phyloP scores from a whole-genome alignment of 1,140 invertebrate genomes.

The Drosophila sproati region DNA sequence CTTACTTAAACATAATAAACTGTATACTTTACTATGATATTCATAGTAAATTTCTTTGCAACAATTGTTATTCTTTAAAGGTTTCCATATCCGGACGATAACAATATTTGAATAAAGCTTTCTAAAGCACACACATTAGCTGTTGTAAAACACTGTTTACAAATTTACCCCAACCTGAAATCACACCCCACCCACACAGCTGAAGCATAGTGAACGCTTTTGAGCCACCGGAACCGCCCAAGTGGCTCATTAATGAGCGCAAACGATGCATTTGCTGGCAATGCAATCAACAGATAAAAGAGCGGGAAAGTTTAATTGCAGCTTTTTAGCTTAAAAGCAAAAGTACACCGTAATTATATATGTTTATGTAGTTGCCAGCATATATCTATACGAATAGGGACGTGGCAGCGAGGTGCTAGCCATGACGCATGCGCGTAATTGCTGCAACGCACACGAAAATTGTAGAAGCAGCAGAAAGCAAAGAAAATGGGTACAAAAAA shows the following conservation, averaged over 20 bases:
- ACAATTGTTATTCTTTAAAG: no score
- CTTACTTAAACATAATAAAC: no score
- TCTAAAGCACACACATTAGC: no score
- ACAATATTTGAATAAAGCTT: no score
- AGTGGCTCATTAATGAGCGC: slow-evolving; percentile 53
- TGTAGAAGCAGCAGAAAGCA: neutral
- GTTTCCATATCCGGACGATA: no score
- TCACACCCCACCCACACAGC: neutral
- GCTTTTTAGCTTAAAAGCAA: slow-evolving; percentile 65
- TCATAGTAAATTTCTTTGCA: no score
- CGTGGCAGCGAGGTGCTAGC: slow-evolving; percentile 12
- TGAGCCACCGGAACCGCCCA: slow-evolving; percentile 12
- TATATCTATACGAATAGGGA: slow-evolving; percentile 8
- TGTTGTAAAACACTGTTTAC: slow-evolving; percentile 1
- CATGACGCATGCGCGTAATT: slow-evolving; percentile 81
- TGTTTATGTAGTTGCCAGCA: slow-evolving; percentile 34
- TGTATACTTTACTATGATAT: no score
- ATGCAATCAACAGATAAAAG: slow-evolving; percentile 67
- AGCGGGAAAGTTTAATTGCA: slow-evolving; percentile 79
- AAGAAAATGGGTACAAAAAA: no score
- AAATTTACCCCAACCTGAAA: neutral
- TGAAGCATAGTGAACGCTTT: neutral
- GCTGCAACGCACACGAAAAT: slow-evolving; percentile 50
- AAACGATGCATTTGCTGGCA: slow-evolving; percentile 66
- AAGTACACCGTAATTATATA: slow-evolving; percentile 65